A percentile compares a stretch with the other conserved stretches of the same genome.
Evolutionary conservation across 2,113 vertebrate genomes (phyloP).

Genomic region (Elgaria multicarinata): DNA sequence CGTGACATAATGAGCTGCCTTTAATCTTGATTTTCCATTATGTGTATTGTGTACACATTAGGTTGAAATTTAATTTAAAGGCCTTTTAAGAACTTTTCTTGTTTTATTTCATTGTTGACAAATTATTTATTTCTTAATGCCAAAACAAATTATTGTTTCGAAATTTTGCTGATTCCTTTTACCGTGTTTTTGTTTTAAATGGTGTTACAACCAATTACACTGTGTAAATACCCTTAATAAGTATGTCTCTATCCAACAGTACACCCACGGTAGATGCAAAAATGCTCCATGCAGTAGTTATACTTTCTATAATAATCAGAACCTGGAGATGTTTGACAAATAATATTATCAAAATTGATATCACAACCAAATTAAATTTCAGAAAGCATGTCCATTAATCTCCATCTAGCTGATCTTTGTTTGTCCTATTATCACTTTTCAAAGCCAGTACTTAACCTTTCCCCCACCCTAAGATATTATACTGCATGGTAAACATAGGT

Average conservation of each 20-base stretch:
- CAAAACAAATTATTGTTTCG: background rate
- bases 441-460: background rate
- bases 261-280: background rate
- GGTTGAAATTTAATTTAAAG: background rate
- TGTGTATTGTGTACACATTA: background rate
- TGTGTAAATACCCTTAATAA: background rate
- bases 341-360: background rate
- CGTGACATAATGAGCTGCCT: background rate
- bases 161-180: background rate
- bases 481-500: background rate
- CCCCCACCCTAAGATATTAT: background rate
- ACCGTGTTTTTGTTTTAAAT: background rate
- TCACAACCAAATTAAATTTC: background rate
- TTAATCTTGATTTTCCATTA: conserved; percentile 12
- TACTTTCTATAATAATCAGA: background rate
- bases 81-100: conserved; percentile 3
- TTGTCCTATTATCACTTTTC: background rate
- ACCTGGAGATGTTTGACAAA: background rate
- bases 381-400: background rate
- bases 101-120: background rate
- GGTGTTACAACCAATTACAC: background rate
- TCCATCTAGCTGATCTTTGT: background rate
- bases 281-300: background rate
- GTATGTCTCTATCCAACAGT: background rate
- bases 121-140: background rate